Conservation (phyloP, 2,797 vertebrate species). For the Lateolabrax maculatus region DNA sequence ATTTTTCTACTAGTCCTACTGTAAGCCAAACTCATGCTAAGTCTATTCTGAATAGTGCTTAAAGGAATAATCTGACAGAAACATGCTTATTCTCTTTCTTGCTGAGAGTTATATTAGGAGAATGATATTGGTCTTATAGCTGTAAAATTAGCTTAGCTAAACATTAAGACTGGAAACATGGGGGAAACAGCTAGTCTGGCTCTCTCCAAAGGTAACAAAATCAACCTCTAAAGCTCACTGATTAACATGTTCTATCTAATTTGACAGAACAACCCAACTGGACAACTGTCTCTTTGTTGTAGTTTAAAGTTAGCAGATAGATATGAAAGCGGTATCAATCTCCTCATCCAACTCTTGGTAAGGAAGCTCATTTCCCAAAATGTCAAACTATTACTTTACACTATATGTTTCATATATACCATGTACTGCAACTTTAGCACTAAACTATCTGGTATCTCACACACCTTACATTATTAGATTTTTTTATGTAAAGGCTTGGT, state of each 20-base stretch:
- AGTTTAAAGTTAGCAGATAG: neutral
- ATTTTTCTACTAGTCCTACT: constrained; percentile 1
- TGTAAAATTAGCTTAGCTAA: neutral
- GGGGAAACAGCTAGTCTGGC: neutral
- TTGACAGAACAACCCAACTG: neutral
- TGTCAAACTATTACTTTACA: neutral
- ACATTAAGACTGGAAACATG: neutral
- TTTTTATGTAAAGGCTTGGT: neutral
- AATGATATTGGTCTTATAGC: neutral
- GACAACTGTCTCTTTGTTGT: neutral
- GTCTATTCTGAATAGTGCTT: neutral
- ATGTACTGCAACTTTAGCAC: neutral
- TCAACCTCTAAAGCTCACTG: neutral
- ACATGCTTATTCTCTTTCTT: neutral
- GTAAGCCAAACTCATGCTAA: neutral
- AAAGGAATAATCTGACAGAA: neutral
- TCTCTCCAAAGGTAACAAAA: neutral
- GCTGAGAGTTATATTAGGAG: neutral
- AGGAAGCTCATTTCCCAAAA: neutral
- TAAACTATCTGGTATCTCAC: neutral
- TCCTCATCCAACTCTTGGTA: neutral
- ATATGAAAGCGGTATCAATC: neutral
- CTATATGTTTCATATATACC: neutral
- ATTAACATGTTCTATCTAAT: neutral
- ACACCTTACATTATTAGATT: neutral